Base-by-base conservation (phyloP, 2,797 vertebrate species). In the Enteromius trimaculatus region DNA sequence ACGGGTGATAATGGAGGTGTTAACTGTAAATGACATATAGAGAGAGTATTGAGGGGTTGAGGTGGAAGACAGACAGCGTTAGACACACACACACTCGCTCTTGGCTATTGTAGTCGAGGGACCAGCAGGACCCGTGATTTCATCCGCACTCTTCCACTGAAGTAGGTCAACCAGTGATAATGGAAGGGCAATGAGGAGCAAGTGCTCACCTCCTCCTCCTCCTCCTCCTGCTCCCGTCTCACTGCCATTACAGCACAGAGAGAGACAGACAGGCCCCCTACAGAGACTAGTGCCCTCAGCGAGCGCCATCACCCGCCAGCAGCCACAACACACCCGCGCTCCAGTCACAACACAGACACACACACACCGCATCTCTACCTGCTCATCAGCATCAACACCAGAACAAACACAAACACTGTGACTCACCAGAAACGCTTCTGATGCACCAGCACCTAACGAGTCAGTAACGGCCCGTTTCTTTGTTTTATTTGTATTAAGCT, bases 121-220 rank as follows among this genome's bases (percentile, higher is more conserved):
- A 91, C 80, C 87, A 79, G 85, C 90, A 90, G 91, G 92, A 91
- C 89, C 92, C 92, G 92, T 94, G 94, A 94, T 95, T 95, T 91
- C 88, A 92, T 88, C 87, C 51, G 80, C 66, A 84, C 80, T 81
- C 77, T 82, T 77, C 72, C 93, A 92, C 92, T 93, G 94, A 97
- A 98, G 93, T 96, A 97, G 96, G 96, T 98, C 96, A 98, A 96
- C 94, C 94, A 93, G 95, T 96, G 95, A 96, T 96, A 96, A 98
- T 96, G 93, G 95, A 94, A 96, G 96, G 96, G 95, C 95, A 96
- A 96, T 92, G 94, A 96, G 92, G 92, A 93, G 92, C 92, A 93
- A 93, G 91, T 91, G 82, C 88, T 84, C 68, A 29, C 62, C 42
- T 39, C 71, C 1, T 5, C 29, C 13, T 37, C 60, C 60, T 76